Conservation (phyloP, 2,113 vertebrate genomes). For the Ctenomys sociabilis region DNA sequence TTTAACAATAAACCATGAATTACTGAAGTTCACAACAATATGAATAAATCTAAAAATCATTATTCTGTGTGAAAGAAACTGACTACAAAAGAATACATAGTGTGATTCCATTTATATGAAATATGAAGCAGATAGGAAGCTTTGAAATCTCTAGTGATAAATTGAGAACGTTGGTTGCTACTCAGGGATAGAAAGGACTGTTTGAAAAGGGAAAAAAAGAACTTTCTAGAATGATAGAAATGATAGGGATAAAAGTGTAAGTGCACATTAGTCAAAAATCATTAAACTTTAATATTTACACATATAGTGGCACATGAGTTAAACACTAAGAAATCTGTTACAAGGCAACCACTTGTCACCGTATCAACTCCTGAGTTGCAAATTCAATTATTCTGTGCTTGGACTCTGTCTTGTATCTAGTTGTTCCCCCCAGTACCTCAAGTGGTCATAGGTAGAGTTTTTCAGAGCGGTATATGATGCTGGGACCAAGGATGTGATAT, state of each 20-base stretch:
- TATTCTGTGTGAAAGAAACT: neutral
- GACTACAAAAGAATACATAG: neutral
- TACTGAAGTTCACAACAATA: neutral
- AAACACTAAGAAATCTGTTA: neutral
- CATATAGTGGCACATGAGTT: neutral
- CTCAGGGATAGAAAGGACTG: neutral
- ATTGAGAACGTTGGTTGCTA: neutral
- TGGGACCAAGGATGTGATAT: neutral
- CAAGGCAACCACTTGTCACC: neutral
- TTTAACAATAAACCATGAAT: neutral
- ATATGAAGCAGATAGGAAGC: neutral
- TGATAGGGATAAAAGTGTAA: neutral
- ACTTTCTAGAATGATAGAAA: slow-evolving; percentile 29
- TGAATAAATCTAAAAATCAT: neutral
- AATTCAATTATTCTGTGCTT: neutral
- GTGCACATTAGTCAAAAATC: neutral
- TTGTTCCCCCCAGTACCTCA: neutral
- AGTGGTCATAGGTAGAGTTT: neutral
- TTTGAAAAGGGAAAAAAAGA: neutral
- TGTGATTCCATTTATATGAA: neutral
- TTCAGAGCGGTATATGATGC: neutral
- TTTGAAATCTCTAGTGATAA: neutral
- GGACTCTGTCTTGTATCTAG: neutral
- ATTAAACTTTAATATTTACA: neutral
- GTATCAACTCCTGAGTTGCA: neutral